Base-by-base conservation (phyloP, 2,888 invertebrate genomes). In the Doris montereyensis region DNA sequence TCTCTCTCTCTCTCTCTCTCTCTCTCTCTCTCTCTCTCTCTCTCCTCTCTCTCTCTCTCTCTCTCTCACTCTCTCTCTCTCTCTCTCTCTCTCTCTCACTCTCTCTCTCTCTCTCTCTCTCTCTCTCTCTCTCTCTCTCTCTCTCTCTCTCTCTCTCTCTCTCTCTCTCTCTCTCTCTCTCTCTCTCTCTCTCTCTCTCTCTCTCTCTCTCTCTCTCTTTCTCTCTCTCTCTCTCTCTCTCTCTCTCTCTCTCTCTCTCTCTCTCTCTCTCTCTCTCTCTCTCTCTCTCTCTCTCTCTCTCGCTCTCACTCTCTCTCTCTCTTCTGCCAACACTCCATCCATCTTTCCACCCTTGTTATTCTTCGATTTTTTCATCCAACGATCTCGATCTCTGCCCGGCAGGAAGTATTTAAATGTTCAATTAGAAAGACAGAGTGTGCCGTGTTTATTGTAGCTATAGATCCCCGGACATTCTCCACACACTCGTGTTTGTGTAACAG, bases 61-160 rank as follows among this genome's bases (percentile, higher is more conserved):
- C 34, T 0, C 52, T 41, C 28, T 21, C 34, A 32, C 28, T 21
- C 57, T 10, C 73, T 41, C 57, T 28, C 57, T 8, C 28, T 41
- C 52, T 41, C 73, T 41, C 57, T 8, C 21, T 21, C 57, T 26
- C 73, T 41, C 73, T 41, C 73, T 8, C 57, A 32, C 73, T 41
- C 73, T 41, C 73, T 21, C 73, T 41, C 57, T 21, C 73, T 62
- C 62, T 62, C 74, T 57, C 74, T 32, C 74, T 17, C 74, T 13
- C 74, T 24, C 73, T 21, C 74, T 34, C 62, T 34, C 70, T 21
- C 70, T 21, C 70, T 32, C 34, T 24, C 70, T 13, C 35, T 41
- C 70, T 41, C 62, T 24, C 74, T 34, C 74, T 24, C 74, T 24
- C 62, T 13, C 62, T 13, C 62, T 13, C 62, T 13, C 62, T 13